Evolutionary conservation across 2,888 invertebrate genomes (phyloP), one percentile per base, ranked within the genome.

Genomic region (Cataglyphis rosenhaueri): DNA sequence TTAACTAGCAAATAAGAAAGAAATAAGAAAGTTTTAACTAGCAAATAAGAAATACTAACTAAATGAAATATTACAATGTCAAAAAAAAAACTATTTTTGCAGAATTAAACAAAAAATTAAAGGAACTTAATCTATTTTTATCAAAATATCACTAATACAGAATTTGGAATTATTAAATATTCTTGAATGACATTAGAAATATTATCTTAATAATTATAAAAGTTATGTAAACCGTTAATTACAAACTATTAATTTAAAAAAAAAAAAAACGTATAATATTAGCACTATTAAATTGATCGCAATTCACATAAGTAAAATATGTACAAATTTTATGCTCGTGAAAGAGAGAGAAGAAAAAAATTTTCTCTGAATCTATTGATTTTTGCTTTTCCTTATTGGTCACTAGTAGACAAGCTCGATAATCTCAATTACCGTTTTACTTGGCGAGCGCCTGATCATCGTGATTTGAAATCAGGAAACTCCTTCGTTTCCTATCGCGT

Each of bases 391-490:
- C 10, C 64, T 66, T 76, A 66, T 76, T n/a, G 68, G 29, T 76
- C 41, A 76, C 6, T 66, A 29, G 57, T 76, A 66, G 41, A 25
- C 55, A 66, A 76, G 41, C n/a, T 76, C 76, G 38, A 76, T 76
- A 76, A 76, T 76, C 57, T 32, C 57, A 76, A 76, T 76, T 76
- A 76, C 68, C 68, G 55, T 68, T 41, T 76, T 65, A 76, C 52
- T 66, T n/a, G 29, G 38, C 29, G 41, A 68, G 6, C 41, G 57
- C 55, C 68, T 76, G 29, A 76, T 66, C 68, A 66, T 76, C 29
- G 41, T 55, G n/a, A 76, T 3, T 76, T 66, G 29, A 55, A 38
- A 76, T 76, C 52, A 76, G 76, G 76, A 76, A 76, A 76, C 41
- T 55, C n/a, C 55, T 41, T 66, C 55, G 41, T 76, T 76, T 76